Evolutionary conservation across 2,113 vertebrate genomes (phyloP).

Genomic region (Carlito syrichta): DNA sequence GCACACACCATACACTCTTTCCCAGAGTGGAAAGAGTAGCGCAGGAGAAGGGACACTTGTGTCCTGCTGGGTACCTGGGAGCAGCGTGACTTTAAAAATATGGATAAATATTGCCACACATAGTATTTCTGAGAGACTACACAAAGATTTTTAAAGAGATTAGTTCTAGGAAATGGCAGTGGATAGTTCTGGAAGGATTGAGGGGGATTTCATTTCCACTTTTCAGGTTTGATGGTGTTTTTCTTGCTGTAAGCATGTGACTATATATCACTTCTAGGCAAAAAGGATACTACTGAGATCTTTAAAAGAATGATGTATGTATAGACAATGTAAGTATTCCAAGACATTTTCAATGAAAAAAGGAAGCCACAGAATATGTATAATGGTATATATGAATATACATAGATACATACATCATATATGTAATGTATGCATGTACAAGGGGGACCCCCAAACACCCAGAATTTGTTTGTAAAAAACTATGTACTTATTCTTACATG

Average conservation of each 20-base stretch:
- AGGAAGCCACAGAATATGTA: background rate
- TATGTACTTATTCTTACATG: no score
- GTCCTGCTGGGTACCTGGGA: background rate
- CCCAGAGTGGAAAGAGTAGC: background rate
- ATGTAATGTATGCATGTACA: background rate
- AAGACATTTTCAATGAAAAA: background rate
- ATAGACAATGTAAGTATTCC: background rate
- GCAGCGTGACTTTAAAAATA: background rate
- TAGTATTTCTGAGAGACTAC: background rate
- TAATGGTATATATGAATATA: background rate
- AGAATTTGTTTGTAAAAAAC: no score
- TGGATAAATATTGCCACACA: background rate
- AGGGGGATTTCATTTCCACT: background rate
- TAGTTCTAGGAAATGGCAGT: background rate
- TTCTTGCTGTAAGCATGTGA: background rate
- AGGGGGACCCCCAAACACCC: no score
- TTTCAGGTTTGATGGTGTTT: background rate
- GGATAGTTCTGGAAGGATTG: background rate
- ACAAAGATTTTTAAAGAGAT: background rate
- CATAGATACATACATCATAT: background rate
- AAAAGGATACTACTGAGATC: background rate
- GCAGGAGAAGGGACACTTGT: accelerated
- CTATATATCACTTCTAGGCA: background rate
- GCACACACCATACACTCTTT: accelerated
- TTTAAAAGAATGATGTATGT: background rate